These are phyloP conservation scores for Tauraco erythrolophus DNA, from an alignment of 2,113 vertebrate species.

Conservation along the genomic window DNA sequence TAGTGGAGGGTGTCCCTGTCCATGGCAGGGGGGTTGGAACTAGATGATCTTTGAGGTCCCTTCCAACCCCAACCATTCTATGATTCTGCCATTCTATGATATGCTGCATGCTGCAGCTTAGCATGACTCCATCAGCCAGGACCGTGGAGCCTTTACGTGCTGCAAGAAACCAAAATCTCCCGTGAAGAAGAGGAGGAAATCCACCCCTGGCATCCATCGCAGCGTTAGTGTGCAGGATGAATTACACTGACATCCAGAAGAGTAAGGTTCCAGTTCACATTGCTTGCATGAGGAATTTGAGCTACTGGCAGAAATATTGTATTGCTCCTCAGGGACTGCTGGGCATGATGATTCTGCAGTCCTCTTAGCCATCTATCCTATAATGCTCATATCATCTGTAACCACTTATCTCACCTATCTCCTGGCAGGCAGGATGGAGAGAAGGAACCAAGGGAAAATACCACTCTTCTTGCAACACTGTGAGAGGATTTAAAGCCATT, in stretches of 20 bases:
- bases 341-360: neutral
- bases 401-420: constrained; percentile 9
- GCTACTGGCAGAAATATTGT: neutral
- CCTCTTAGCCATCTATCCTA: neutral
- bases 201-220: neutral
- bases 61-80: too few relatives aligned
- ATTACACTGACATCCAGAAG: neutral
- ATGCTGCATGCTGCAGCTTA: neutral
- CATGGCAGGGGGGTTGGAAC: too few relatives aligned
- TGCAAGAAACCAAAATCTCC: neutral
- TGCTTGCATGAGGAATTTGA: neutral
- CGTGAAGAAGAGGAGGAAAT: neutral
- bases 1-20: too few relatives aligned
- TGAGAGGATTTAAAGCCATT: constrained; percentile 6
- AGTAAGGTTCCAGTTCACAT: neutral
- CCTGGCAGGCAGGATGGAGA: neutral
- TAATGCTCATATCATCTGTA: constrained; percentile 15
- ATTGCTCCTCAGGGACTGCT: neutral
- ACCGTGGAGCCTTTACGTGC: neutral
- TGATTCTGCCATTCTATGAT: too few relatives aligned
- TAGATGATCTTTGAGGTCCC: too few relatives aligned
- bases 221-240: neutral
- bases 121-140: neutral
- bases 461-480: neutral
- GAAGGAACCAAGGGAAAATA: neutral